Evolutionary conservation across 1,140 invertebrate species (phyloP).

Genomic region (Helicoverpa zea): DNA sequence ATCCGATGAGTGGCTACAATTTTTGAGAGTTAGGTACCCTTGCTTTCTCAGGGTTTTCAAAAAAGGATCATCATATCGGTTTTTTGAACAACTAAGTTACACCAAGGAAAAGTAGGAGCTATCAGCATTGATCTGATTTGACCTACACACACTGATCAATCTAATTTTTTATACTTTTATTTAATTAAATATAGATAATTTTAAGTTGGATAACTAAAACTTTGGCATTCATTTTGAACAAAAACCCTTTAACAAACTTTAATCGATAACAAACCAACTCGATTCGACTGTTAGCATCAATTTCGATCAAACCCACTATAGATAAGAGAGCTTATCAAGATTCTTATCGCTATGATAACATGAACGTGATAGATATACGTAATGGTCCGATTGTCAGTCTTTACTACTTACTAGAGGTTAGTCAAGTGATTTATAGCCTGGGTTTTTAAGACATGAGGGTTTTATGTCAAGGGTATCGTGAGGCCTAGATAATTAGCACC

Average conservation of each 20-base stretch:
- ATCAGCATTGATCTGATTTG: no score
- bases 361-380: constrained; percentile 8
- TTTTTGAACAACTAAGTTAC: no score
- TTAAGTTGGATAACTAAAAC: no score
- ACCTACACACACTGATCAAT: no score
- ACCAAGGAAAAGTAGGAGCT: no score
- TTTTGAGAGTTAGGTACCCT: no score
- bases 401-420: neutral
- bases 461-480: neutral
- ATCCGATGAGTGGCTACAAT: no score
- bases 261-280: neutral
- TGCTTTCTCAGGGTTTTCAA: no score
- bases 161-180: no score
- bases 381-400: neutral
- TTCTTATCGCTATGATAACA: constrained; percentile 25
- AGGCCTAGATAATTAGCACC: no score
- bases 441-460: neutral
- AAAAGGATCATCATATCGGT: no score
- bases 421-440: neutral
- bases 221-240: neutral
- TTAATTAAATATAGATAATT: no score
- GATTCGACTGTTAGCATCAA: neutral
- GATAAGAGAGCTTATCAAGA: constrained; percentile 31
- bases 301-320: constrained; percentile 2
- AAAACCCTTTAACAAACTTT: neutral